A percentile compares a stretch with the other conserved stretches of the same genome.
Conservation (phyloP, 1,140 invertebrate genomes). For the Megathymus violae region DNA sequence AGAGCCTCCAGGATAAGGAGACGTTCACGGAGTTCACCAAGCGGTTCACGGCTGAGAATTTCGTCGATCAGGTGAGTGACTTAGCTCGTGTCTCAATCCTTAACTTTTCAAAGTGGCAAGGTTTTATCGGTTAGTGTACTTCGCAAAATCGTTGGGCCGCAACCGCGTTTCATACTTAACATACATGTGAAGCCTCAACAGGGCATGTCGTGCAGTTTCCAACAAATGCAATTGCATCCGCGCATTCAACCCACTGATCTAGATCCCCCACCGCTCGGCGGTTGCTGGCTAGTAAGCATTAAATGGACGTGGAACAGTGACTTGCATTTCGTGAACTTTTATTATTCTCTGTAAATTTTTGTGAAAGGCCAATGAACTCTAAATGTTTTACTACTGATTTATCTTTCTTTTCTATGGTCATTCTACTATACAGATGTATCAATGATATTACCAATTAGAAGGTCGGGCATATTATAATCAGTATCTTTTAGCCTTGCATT, state of each 20-base stretch:
- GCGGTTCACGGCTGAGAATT: conserved; percentile 93
- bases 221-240: conserved; percentile 50
- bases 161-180: conserved; percentile 14
- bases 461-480: too few relatives aligned
- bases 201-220: conserved; percentile 39
- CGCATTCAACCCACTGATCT: conserved; percentile 66
- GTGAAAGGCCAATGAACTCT: conserved; percentile 28
- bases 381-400: neutral
- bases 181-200: conserved; percentile 19
- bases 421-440: too few relatives aligned
- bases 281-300: conserved; percentile 35
- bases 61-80: conserved; percentile 92
- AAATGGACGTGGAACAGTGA: conserved; percentile 67
- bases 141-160: conserved; percentile 8
- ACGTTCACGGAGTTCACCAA: conserved; percentile 92
- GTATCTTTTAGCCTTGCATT: too few relatives aligned
- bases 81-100: conserved; percentile 26
- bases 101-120: conserved; percentile 39
- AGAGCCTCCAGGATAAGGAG: conserved; percentile 91
- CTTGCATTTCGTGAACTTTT: conserved; percentile 50
- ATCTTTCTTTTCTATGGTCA: neutral
- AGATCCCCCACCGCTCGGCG: conserved; percentile 47
- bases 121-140: conserved; percentile 3
- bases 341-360: conserved; percentile 36
- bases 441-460: too few relatives aligned